Base-by-base conservation (phyloP, 1,140 invertebrate genomes). In the Drosophila gunungcola region DNA sequence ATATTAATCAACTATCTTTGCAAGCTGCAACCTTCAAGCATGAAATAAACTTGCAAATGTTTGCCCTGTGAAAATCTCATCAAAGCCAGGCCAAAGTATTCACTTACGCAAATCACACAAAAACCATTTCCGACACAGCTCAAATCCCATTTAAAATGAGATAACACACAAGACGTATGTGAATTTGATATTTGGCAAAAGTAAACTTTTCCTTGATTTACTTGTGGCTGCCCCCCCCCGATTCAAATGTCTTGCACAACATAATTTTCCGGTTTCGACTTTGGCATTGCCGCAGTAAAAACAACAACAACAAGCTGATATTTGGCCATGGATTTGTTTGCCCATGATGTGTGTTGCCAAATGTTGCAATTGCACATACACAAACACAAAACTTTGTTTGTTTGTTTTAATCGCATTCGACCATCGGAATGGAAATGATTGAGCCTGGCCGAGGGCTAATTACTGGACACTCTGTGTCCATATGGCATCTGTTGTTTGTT, bases 401-500 rank as follows among this genome's bases (percentile, higher is more conserved):
- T 76, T 57, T 51, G 39, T 25, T 65, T 34, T 48, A 67, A 58
- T 67, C 65, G 64, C 49, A 70, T 51, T 57, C 65, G 49, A 69
- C 51, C 56, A 45, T 49, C 52, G 39, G n/a, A 51, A 60, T 64
- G 43, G 57, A 80, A 36, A 46, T 55, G 57, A 53, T 77, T 57
- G 11, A 39, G 43, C 29, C 21, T 43, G 38, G 39, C 72, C 62
- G 52, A 42, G 60, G 72, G 56, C 75, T 75, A 82, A 84, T 82
- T 79, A 70, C 63, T 46, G 58, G 51, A 16, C 58, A 60, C 36
- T 62, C 54, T 41, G 36, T 61, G 12, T 52, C 42, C 41, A 16
- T 42, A 16, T 42, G 29, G 32, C 29, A 56, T 42, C 62, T 60
- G 45, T 41, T 39, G 53, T 48, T 58, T 67, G 41, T 53, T 49